phyloP scores from a whole-genome alignment of 1,140 invertebrate species.

The Dreissena rostriformis region DNA sequence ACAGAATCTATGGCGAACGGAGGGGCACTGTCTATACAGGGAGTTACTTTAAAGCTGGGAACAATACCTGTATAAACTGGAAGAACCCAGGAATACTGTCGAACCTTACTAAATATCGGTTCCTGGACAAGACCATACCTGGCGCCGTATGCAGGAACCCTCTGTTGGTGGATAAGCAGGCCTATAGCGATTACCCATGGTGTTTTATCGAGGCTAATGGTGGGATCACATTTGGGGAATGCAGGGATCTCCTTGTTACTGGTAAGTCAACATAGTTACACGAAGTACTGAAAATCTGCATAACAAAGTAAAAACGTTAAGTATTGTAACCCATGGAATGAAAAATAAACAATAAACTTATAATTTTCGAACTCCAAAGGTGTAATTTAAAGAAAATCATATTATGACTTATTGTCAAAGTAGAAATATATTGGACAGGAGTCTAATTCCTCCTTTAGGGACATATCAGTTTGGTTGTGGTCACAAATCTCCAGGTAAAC shows the following conservation, averaged over 20 bases:
- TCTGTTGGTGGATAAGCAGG: background rate
- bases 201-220: slow-evolving; percentile 12
- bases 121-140: slow-evolving; percentile 21
- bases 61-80: slow-evolving; percentile 39
- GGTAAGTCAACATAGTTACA: no score
- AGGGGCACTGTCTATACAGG: slow-evolving; percentile 30
- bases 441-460: no score
- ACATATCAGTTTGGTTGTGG: no score
- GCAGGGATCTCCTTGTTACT: slow-evolving; percentile 4
- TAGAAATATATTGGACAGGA: no score
- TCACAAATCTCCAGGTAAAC: no score
- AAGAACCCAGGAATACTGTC: slow-evolving; percentile 7
- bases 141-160: slow-evolving; percentile 48
- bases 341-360: no score
- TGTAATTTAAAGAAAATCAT: no score
- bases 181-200: slow-evolving; percentile 18
- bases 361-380: no score
- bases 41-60: background rate
- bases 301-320: no score
- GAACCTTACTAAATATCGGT: background rate
- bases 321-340: no score
- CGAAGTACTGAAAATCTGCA: no score
- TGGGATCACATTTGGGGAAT: slow-evolving; percentile 3
- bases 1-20: slow-evolving; percentile 33
- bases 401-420: no score